Evolutionary conservation across 1,140 invertebrate genomes (phyloP).

Genomic region (Zaprionus tsacasi): DNA sequence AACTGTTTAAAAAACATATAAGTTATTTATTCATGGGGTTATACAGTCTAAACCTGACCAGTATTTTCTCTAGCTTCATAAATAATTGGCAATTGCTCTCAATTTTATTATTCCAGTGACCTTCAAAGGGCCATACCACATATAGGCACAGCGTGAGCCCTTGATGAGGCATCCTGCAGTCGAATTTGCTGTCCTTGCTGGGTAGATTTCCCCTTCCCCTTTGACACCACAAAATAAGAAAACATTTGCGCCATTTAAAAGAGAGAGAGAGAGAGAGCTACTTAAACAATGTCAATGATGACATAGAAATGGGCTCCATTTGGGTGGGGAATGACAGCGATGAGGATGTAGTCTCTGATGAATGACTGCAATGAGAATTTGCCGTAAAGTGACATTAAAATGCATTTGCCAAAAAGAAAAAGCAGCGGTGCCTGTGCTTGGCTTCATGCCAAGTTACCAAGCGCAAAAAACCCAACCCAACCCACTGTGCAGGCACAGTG

Average conservation of each 20-base stretch:
- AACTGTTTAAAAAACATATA: too few species aligned
- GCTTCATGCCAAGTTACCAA: slow-evolving; percentile 46
- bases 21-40: too few species aligned
- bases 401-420: slow-evolving; percentile 73
- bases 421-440: slow-evolving; percentile 36
- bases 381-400: slow-evolving; percentile 67
- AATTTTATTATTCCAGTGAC: not conserved
- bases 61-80: not conserved
- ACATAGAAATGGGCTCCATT: slow-evolving; percentile 37
- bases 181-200: slow-evolving; percentile 13
- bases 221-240: not conserved
- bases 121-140: not conserved
- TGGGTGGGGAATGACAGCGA: not conserved
- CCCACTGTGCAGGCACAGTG: not conserved
- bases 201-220: slow-evolving; percentile 14
- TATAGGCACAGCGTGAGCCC: not conserved
- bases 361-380: slow-evolving; percentile 60
- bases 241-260: slow-evolving; percentile 27
- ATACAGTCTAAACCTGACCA: too few species aligned
- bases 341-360: slow-evolving; percentile 23
- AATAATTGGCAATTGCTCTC: not conserved
- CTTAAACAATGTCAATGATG: slow-evolving; percentile 56
- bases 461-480: not conserved
- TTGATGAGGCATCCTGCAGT: slow-evolving; percentile 1
- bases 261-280: slow-evolving; percentile 13